Evolutionary conservation across 2,888 invertebrate genomes (phyloP).

Genomic region (Orchesellides sinensis): DNA sequence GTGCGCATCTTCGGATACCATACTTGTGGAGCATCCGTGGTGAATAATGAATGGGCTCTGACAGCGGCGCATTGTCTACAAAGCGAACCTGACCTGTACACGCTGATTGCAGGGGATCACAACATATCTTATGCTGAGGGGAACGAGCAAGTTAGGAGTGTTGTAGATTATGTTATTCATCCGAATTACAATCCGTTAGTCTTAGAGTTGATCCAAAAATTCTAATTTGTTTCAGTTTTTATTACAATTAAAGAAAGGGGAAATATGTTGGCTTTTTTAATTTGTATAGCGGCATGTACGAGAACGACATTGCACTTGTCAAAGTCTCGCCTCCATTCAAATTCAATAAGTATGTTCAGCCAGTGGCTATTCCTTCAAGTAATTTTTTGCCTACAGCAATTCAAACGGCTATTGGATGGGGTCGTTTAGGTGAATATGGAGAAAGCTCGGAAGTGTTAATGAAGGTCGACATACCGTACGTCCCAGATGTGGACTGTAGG

Average conservation of each 20-base stretch:
- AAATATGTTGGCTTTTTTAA: background rate
- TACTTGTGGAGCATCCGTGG: background rate
- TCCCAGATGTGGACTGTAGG: conserved; percentile 6
- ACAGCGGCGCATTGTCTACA: background rate
- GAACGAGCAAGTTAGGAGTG: conserved; percentile 8
- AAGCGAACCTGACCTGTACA: background rate
- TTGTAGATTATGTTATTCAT: conserved; percentile 3
- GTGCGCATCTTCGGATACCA: conserved; percentile 9
- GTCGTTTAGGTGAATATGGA: background rate
- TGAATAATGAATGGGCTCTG: background rate
- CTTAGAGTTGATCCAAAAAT: background rate
- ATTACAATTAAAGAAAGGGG: too few relatives aligned
- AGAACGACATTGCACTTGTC: conserved; percentile 27
- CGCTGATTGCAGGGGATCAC: conserved; percentile 28
- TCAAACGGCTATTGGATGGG: conserved; percentile 19
- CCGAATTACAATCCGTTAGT: conserved; percentile 4
- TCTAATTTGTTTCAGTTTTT: too few relatives aligned
- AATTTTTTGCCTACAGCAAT: background rate
- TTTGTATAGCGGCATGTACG: background rate
- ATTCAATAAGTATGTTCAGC: conserved; percentile 38
- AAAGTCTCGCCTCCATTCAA: conserved; percentile 21
- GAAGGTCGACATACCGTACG: conserved; percentile 22
- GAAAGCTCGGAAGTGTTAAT: background rate
- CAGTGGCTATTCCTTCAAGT: background rate
- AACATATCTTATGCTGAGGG: background rate